Percentiles rank a stretch among this genome's conserved stretches.
Evolutionary conservation across 2,888 invertebrate species (phyloP).

Genomic region (Lasius fuliginosus): DNA sequence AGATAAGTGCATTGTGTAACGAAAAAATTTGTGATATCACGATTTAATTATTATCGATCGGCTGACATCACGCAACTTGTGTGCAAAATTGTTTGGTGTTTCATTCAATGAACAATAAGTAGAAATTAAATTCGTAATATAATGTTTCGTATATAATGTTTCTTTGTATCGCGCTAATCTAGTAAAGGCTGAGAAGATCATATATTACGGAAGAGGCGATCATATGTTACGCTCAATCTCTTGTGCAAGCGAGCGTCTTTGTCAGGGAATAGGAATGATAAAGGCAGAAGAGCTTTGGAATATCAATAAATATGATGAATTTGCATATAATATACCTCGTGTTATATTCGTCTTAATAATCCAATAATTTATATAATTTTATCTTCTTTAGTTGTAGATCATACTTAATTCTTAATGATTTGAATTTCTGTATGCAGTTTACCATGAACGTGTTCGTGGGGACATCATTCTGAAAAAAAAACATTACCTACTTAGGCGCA

Average conservation of each 20-base stretch:
- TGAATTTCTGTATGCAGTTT: conserved; percentile 57
- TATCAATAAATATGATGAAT: conserved; percentile 8
- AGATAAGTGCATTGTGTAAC: background rate
- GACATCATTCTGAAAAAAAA: conserved; percentile 60
- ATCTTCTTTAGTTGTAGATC: background rate
- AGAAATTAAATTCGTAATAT: conserved; percentile 2
- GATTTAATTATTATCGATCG: background rate
- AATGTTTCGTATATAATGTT: background rate
- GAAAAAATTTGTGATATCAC: background rate
- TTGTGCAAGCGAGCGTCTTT: conserved; percentile 50
- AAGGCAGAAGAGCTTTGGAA: background rate
- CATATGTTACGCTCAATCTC: conserved; percentile 55
- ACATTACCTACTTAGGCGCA: conserved; percentile 52
- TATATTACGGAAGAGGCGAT: conserved; percentile 47
- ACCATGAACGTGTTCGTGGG: conserved; percentile 67
- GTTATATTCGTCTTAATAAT: background rate
- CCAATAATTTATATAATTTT: conserved; percentile 8
- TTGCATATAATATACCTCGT: background rate
- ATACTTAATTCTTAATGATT: background rate
- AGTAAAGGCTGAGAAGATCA: background rate
- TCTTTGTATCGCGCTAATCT: conserved; percentile 31
- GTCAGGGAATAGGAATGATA: conserved; percentile 30
- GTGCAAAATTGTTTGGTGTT: background rate
- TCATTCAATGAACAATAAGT: background rate
- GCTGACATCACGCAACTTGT: background rate